Conservation (phyloP, 2,888 invertebrate species). For the Steinernema hermaphroditum region DNA sequence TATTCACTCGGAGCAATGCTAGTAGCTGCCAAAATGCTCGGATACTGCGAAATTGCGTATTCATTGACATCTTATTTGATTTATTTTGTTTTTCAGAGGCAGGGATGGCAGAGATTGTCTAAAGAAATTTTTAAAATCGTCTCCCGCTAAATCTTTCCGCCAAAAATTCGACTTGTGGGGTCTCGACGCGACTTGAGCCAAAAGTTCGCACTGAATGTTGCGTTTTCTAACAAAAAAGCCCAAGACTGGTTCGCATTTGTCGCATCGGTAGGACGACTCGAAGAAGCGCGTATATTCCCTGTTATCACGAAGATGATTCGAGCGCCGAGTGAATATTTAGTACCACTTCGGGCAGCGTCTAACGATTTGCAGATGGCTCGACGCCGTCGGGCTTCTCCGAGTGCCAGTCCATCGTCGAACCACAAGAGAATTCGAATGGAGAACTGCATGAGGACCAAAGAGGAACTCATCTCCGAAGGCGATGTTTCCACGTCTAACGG, state of each 20-base stretch:
- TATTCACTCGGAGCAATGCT: too few relatives aligned
- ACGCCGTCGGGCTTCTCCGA: constrained; percentile 24
- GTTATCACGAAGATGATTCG: neutral
- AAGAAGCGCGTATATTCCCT: constrained; percentile 5
- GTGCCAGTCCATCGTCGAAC: constrained; percentile 10
- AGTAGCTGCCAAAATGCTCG: too few relatives aligned
- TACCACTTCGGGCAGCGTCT: neutral
- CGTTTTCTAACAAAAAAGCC: constrained; percentile 11
- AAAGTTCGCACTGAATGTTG: constrained; percentile 30
- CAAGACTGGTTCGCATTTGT: constrained; percentile 6
- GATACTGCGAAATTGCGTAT: too few relatives aligned
- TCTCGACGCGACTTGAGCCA: neutral
- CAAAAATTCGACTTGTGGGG: constrained; percentile 31
- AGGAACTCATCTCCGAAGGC: neutral
- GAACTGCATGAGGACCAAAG: neutral
- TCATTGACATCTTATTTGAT: too few relatives aligned
- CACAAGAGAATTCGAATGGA: constrained; percentile 3
- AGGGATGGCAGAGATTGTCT: too few relatives aligned
- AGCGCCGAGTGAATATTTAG: neutral
- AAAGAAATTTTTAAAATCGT: too few relatives aligned
- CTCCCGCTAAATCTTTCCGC: neutral
- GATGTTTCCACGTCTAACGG: neutral
- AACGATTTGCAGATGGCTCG: constrained; percentile 30
- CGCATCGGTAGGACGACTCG: neutral
- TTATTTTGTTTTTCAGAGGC: too few relatives aligned